Percentiles rank a stretch among this genome's conserved stretches.
These are phyloP conservation scores for Megalopta genalis DNA, from an alignment of 1,140 invertebrate genomes.

Conservation along the genomic window DNA sequence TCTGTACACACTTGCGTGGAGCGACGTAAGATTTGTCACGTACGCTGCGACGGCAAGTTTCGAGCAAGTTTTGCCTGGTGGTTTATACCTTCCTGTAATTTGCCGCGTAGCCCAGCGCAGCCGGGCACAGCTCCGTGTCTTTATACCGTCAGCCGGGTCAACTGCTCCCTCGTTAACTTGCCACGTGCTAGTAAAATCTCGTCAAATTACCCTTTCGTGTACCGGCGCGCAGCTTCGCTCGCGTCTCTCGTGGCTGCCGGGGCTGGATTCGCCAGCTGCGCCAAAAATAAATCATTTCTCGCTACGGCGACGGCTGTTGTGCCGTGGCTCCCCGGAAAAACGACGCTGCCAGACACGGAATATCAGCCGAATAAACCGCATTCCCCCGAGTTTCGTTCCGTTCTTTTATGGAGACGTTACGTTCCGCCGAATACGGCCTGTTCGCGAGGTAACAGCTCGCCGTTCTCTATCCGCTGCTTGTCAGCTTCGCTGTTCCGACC, in stretches of 20 bases:
- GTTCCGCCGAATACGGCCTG: neutral
- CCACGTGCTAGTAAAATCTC: conserved; percentile 51
- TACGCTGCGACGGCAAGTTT: conserved; percentile 46
- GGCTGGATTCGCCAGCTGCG: conserved; percentile 36
- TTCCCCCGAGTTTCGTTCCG: neutral
- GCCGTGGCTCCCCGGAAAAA: neutral
- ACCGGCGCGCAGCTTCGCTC: neutral
- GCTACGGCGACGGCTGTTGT: neutral
- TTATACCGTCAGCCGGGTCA: conserved; percentile 51
- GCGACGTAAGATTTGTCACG: conserved; percentile 61
- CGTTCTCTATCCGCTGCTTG: too few species aligned
- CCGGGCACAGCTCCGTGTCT: conserved; percentile 31
- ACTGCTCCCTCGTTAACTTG: conserved; percentile 53
- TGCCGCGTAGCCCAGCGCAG: conserved; percentile 23
- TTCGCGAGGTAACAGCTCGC: neutral
- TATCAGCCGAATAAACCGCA: neutral
- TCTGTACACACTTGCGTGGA: conserved; percentile 39
- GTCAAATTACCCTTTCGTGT: conserved; percentile 44
- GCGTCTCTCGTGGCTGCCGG: neutral
- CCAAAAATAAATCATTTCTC: conserved; percentile 36
- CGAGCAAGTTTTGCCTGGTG: conserved; percentile 46
- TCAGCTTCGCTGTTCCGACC: too few species aligned
- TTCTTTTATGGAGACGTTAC: neutral
- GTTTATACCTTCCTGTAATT: conserved; percentile 56
- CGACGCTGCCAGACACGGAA: neutral